phyloP scores from a whole-genome alignment of 2,797 vertebrate species.

The Tauraco hartlaubi region DNA sequence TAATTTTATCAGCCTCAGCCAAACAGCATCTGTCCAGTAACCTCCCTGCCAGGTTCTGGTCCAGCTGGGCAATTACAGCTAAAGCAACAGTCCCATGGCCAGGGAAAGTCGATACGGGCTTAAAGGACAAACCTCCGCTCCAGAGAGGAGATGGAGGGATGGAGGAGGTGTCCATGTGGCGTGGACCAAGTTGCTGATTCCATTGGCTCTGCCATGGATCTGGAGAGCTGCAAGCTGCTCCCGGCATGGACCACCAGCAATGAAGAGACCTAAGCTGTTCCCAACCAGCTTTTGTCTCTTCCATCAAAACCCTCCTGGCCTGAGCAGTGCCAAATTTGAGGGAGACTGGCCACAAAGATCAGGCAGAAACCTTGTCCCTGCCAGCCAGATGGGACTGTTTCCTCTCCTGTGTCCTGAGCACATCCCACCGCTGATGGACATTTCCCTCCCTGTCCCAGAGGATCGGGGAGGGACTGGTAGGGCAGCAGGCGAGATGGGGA shows the following conservation, averaged over 20 bases:
- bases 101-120: fast-evolving
- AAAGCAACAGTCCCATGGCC: background rate
- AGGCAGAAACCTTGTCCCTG: background rate
- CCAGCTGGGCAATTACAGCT: background rate
- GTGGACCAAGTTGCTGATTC: background rate
- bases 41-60: background rate
- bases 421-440: background rate
- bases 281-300: background rate
- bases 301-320: background rate
- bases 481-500: fast-evolving
- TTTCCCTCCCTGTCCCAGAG: background rate
- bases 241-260: fast-evolving
- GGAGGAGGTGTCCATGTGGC: background rate
- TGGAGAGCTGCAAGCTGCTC: background rate
- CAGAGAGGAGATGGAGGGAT: background rate
- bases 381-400: background rate
- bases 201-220: background rate
- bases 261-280: background rate
- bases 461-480: too few relatives aligned
- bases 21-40: conserved; percentile 6
- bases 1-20: background rate
- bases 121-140: background rate
- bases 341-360: background rate
- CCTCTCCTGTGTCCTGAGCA: background rate
- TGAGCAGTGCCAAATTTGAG: fast-evolving